Conservation (phyloP, 2,797 vertebrate species). For the Brachymystax lenok region DNA sequence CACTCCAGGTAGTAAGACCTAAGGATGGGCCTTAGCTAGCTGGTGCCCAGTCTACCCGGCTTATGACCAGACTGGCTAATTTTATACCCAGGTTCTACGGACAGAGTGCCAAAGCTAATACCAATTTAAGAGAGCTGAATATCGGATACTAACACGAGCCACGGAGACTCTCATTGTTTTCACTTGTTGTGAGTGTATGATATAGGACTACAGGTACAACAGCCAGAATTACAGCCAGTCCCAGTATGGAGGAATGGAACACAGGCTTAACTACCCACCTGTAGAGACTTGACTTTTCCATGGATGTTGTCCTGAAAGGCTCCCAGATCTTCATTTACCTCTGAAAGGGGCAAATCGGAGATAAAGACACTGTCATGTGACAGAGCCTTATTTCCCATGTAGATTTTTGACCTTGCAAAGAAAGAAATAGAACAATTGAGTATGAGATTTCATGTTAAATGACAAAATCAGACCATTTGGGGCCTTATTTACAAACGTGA, state of each 20-base stretch:
- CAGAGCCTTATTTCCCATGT: constrained; percentile 83
- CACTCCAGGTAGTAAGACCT: constrained; percentile 2
- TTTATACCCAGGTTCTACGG: constrained; percentile 28
- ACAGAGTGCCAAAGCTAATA: constrained; percentile 18
- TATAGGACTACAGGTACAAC: not conserved
- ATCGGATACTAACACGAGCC: not conserved
- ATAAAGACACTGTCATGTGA: constrained; percentile 91
- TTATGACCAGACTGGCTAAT: constrained; percentile 30
- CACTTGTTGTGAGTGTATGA: not conserved
- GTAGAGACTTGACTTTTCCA: constrained; percentile 83
- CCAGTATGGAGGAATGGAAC: not conserved
- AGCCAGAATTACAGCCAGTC: not conserved
- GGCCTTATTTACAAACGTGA: no score
- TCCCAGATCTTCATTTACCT: constrained; percentile 62
- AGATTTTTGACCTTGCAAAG: constrained; percentile 78
- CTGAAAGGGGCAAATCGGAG: constrained; percentile 70
- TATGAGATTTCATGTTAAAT: constrained; percentile 10
- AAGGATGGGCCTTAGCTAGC: constrained; percentile 14
- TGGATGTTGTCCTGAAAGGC: constrained; percentile 78
- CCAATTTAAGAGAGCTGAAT: constrained; percentile 27
- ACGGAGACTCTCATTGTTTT: not conserved
- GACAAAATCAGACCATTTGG: constrained; percentile 6
- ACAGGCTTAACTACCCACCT: constrained; percentile 62
- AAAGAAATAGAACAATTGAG: constrained; percentile 34
- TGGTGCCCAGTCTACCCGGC: constrained; percentile 23